phyloP scores from a whole-genome alignment of 2,113 vertebrate species.

The Phaetusa simplex region DNA sequence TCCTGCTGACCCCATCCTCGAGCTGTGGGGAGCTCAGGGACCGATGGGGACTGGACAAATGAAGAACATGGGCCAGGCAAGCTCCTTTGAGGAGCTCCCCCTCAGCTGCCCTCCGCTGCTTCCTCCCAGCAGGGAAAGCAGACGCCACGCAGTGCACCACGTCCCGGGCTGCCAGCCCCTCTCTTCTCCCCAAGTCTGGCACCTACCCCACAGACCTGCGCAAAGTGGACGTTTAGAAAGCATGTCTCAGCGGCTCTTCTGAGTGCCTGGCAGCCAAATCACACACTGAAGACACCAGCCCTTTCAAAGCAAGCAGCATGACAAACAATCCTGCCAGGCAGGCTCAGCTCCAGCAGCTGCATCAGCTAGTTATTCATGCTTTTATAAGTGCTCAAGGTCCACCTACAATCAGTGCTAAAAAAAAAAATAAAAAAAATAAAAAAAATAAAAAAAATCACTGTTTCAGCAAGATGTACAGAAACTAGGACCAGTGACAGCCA shows the following conservation, averaged over 20 bases:
- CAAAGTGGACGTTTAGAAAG: not conserved
- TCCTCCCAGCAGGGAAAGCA: accelerated
- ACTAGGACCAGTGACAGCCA: not conserved
- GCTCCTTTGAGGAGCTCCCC: not conserved
- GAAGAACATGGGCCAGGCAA: not conserved
- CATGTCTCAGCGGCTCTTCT: not conserved
- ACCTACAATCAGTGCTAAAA: not conserved
- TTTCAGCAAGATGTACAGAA: not conserved
- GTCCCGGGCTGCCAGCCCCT: not conserved
- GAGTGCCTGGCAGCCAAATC: not conserved
- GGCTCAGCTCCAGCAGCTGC: not conserved
- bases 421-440: too few relatives aligned
- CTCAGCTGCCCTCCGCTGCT: not conserved
- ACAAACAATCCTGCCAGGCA: not conserved
- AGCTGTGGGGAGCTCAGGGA: not conserved
- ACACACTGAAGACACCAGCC: not conserved
- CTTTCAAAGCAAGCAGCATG: not conserved
- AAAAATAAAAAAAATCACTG: not conserved
- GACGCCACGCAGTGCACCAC: not conserved
- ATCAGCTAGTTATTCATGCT: not conserved
- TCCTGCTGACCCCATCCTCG: not conserved
- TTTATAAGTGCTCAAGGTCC: not conserved
- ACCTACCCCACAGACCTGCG: accelerated
- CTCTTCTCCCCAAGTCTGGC: not conserved
- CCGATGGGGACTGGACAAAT: not conserved